phyloP scores from a whole-genome alignment of 2,888 invertebrate genomes.

The Trisateles emortualis region DNA sequence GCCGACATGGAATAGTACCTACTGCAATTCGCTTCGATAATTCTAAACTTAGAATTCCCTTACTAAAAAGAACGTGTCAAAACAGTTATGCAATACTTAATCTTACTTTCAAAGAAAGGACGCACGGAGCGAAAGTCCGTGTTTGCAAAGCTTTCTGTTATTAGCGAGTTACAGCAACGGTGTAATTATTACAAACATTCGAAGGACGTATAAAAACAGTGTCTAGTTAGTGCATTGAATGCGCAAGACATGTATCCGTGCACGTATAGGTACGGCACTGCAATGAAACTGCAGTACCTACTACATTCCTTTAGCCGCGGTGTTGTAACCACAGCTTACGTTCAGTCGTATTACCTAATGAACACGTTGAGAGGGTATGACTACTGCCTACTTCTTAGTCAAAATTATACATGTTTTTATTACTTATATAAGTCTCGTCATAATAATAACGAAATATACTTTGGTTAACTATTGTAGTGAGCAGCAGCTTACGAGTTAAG shows the following conservation, averaged over 20 bases:
- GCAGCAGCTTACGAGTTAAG: constrained; percentile 82
- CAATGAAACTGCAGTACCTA: constrained; percentile 63
- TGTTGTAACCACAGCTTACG: constrained; percentile 81
- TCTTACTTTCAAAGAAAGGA: neutral
- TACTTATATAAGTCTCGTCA: constrained; percentile 8
- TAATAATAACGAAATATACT: constrained; percentile 1
- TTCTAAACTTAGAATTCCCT: constrained; percentile 35
- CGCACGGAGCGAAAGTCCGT: neutral
- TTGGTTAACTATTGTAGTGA: constrained; percentile 57
- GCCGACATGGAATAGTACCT: constrained; percentile 69
- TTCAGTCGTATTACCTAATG: constrained; percentile 78
- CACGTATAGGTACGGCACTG: constrained; percentile 43
- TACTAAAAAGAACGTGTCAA: constrained; percentile 11
- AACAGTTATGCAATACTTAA: neutral
- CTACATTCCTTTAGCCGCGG: constrained; percentile 72
- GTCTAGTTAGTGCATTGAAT: constrained; percentile 45
- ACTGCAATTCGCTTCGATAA: constrained; percentile 46
- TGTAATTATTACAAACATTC: constrained; percentile 12
- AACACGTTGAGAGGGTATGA: constrained; percentile 48
- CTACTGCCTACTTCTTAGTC: constrained; percentile 18
- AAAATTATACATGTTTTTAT: constrained; percentile 16
- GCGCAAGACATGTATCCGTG: constrained; percentile 54
- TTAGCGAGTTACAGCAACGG: constrained; percentile 4
- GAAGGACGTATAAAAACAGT: constrained; percentile 19
- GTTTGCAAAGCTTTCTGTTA: constrained; percentile 12